Evolutionary conservation across 2,797 vertebrate genomes (phyloP).

Genomic region (Siniperca obscura): DNA sequence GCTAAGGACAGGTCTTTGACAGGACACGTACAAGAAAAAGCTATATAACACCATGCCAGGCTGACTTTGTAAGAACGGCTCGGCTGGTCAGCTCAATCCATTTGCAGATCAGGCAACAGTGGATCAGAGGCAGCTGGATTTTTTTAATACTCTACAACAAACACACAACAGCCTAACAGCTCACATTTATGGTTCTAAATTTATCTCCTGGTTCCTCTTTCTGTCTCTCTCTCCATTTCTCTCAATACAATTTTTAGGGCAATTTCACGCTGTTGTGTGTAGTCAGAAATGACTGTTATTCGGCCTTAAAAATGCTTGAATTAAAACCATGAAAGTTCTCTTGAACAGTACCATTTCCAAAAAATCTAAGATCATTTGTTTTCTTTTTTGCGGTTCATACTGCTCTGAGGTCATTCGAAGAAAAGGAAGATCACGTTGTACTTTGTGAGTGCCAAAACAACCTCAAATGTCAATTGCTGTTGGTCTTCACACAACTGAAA

Average conservation of each 20-base stretch:
- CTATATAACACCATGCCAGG: conserved; percentile 76
- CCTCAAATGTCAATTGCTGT: conserved; percentile 47
- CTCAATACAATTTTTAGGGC: conserved; percentile 29
- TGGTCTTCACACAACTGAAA: conserved; percentile 25
- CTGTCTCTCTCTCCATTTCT: conserved; percentile 6
- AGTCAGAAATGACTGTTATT: conserved; percentile 42
- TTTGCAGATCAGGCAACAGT: conserved; percentile 75
- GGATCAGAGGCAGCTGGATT: conserved; percentile 58
- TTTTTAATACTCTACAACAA: conserved; percentile 55
- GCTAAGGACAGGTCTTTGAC: conserved; percentile 78
- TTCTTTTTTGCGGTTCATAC: conserved; percentile 41
- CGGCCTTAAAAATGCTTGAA: conserved; percentile 14
- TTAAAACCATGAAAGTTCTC: conserved; percentile 21
- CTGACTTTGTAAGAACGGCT: conserved; percentile 71
- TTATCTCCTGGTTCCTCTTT: conserved; percentile 38
- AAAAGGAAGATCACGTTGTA: conserved; percentile 46
- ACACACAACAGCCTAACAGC: conserved; percentile 55
- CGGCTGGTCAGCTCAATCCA: conserved; percentile 69
- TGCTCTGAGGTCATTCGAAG: conserved; percentile 39
- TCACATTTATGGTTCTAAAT: conserved; percentile 49
- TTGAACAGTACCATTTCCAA: conserved; percentile 9
- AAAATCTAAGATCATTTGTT: conserved; percentile 18
- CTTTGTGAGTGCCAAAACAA: conserved; percentile 35
- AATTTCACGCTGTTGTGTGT: conserved; percentile 40
- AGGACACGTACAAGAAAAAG: conserved; percentile 82